These are phyloP conservation scores for Neosilurus mollespiculum DNA, from an alignment of 2,797 vertebrate species.

Conservation along the genomic window DNA sequence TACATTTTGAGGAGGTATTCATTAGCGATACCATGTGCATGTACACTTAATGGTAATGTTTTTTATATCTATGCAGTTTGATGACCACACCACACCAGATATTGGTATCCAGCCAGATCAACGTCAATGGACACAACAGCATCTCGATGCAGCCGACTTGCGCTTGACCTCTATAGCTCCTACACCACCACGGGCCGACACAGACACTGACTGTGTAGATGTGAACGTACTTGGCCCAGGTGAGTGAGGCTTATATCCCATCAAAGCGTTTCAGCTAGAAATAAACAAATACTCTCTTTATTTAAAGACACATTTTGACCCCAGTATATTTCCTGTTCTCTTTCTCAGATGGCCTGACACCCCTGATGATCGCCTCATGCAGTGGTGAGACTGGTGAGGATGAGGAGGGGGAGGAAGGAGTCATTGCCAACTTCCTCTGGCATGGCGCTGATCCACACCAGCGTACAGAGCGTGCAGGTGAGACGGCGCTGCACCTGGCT, in stretches of 20 bases:
- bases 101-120: constrained; percentile 81
- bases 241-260: constrained; percentile 55
- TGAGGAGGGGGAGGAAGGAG: constrained; percentile 93
- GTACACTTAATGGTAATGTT: not conserved
- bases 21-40: constrained; percentile 48
- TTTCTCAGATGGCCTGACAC: constrained; percentile 89
- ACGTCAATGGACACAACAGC: constrained; percentile 97
- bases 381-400: constrained; percentile 93
- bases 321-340: not conserved
- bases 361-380: constrained; percentile 97
- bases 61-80: constrained; percentile 72
- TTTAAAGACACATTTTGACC: not conserved
- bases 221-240: constrained; percentile 96
- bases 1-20: not conserved
- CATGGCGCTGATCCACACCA: constrained; percentile 94
- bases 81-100: constrained; percentile 82
- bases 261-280: not conserved
- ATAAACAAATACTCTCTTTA: not conserved
- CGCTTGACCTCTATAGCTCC: constrained; percentile 91
- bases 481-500: constrained; percentile 92
- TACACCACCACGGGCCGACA: constrained; percentile 94
- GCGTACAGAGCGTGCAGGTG: constrained; percentile 94
- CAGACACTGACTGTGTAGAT: constrained; percentile 93
- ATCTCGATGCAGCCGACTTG: constrained; percentile 93
- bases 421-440: constrained; percentile 97